Conservation (phyloP, 2,113 vertebrate species). For the Chunga burmeisteri region DNA sequence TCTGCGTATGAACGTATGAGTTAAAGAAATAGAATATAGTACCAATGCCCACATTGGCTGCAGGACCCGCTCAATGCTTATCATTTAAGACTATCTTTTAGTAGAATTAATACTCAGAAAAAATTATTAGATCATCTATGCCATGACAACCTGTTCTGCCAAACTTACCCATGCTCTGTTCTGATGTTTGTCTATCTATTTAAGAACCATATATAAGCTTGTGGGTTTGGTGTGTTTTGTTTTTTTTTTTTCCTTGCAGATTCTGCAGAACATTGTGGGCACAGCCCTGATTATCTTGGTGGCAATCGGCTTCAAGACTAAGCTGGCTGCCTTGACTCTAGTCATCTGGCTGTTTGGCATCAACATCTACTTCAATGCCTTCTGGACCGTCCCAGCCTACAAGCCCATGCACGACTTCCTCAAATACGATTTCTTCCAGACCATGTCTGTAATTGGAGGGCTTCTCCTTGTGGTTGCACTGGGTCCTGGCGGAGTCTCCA, state of each 20-base stretch:
- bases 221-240: background rate
- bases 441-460: constrained; percentile 96
- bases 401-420: constrained; percentile 99
- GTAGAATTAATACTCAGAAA: background rate
- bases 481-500: constrained; percentile 96
- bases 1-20: background rate
- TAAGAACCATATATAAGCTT: background rate
- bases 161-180: background rate
- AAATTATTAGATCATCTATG: background rate
- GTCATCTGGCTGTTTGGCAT: constrained; percentile 95
- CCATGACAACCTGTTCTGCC: background rate
- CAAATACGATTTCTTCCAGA: constrained; percentile 99
- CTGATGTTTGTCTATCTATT: background rate
- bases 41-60: background rate
- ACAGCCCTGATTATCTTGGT: constrained; percentile 94
- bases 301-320: constrained; percentile 97
- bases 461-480: constrained; percentile 94
- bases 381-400: constrained; percentile 94
- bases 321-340: constrained; percentile 93
- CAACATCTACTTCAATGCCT: constrained; percentile 98
- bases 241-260: constrained; percentile 63
- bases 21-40: background rate
- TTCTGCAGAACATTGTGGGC: constrained; percentile 97
- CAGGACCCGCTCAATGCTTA: background rate
- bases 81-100: background rate